A percentile compares a stretch with the other conserved stretches of the same genome.
phyloP scores from a whole-genome alignment of 2,113 vertebrate genomes.

The Laticauda colubrina region DNA sequence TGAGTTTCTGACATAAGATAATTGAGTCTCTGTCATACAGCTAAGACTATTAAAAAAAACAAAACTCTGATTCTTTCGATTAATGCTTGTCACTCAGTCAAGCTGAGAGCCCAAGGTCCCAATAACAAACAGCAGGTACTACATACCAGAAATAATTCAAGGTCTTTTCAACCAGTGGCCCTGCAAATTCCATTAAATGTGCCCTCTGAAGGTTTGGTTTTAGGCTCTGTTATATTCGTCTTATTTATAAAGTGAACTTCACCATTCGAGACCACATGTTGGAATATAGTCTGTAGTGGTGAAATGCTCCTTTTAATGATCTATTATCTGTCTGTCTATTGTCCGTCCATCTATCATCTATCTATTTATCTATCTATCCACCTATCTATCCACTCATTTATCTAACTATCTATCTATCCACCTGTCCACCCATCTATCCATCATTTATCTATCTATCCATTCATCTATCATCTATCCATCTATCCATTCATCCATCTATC shows the following conservation, averaged over 20 bases:
- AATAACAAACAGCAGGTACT: background rate
- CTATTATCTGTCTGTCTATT: background rate
- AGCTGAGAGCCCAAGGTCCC: background rate
- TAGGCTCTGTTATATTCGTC: background rate
- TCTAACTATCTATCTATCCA: too few relatives aligned
- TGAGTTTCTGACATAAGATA: background rate
- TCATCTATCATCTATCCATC: too few relatives aligned
- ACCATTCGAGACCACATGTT: background rate
- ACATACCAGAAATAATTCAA: background rate
- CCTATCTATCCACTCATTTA: too few relatives aligned
- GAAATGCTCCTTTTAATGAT: background rate
- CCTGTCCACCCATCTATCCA: too few relatives aligned
- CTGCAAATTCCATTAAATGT: background rate
- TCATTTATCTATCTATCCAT: too few relatives aligned
- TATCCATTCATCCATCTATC: too few relatives aligned
- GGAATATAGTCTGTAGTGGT: background rate
- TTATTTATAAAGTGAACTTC: background rate
- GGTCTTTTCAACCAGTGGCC: background rate
- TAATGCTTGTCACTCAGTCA: background rate
- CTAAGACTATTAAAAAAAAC: background rate
- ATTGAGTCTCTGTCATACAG: background rate
- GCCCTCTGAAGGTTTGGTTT: background rate
- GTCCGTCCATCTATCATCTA: too few relatives aligned
- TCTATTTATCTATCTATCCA: too few relatives aligned
- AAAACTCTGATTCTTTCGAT: background rate